Base-by-base conservation (phyloP, 2,888 invertebrate species). In the Drosophila macrospina region DNA sequence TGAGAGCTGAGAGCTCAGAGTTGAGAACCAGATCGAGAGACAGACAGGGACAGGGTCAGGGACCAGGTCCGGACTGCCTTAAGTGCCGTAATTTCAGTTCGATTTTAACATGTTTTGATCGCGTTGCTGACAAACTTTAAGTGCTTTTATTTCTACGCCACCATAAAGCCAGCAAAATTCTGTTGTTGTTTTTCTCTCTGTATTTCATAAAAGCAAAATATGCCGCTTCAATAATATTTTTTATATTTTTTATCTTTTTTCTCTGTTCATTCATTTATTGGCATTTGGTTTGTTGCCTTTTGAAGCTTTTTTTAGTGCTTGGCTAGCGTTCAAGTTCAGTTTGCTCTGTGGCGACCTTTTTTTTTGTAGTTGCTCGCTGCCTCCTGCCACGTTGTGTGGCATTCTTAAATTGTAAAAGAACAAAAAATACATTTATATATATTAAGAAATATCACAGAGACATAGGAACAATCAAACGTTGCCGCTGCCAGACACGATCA, bases 141-240 rank as follows among this genome's bases (percentile, higher is more conserved):
- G 83, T 84, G 83, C 87, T 86, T 84, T 84, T 84, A 84, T 86
- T 84, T 86, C 72, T 65, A 86, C 86, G 81, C 74, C 84, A n/a
- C 84, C 73, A 86, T 77, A 76, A 69, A 63, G 45, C 69, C 69
- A 69, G 70, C 69, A 68, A 56, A 62, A 54, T 61, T 51, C 16
- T 15, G 45, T 44, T 24, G 39, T 28, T 55, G n/a, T n/a, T n/a
- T n/a, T n/a, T n/a, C n/a, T n/a, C n/a, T 15, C 57, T 52, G 34
- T 42, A 34, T 69, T 71, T 59, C 70, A 68, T 69, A 69, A 77
- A 86, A 71, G 79, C 74, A 51, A 77, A 79, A 84, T 84, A 78
- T 79, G 86, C 81, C 84, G 86, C 72, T 73, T 69, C 52, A 86
- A 75, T 74, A 64, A 69, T 73, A 56, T 71, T 68, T 24, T 52